These are phyloP conservation scores for Cyphomyrmex costatus DNA, from an alignment of 1,140 invertebrate genomes.

Conservation along the genomic window DNA sequence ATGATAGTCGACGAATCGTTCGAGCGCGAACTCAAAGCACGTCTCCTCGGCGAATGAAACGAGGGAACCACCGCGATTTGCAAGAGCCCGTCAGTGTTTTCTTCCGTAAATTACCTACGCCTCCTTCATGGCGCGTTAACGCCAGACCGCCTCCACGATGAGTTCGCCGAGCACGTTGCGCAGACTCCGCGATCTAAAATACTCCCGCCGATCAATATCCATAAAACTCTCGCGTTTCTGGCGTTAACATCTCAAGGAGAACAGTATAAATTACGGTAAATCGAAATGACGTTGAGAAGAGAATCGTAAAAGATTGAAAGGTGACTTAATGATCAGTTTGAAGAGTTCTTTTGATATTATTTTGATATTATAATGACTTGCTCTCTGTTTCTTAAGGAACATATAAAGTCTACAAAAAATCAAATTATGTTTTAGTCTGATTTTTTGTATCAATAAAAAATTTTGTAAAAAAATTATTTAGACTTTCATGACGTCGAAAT, in stretches of 20 bases:
- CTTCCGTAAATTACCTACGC: neutral
- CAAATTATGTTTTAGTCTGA: too few relatives aligned
- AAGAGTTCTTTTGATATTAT: too few relatives aligned
- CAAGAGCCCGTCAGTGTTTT: neutral
- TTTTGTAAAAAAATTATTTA: too few relatives aligned
- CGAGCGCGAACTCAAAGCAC: neutral
- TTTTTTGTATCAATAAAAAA: too few relatives aligned
- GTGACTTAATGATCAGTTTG: too few relatives aligned
- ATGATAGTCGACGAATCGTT: neutral
- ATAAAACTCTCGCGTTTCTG: slow-evolving; percentile 44
- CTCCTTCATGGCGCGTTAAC: neutral
- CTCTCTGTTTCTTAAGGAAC: too few relatives aligned
- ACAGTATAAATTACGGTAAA: too few relatives aligned
- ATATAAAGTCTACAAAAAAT: too few relatives aligned
- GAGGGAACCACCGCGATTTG: neutral
- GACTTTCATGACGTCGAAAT: too few relatives aligned
- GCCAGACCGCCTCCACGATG: neutral
- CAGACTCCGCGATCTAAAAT: slow-evolving; percentile 62
- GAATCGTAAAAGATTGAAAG: too few relatives aligned
- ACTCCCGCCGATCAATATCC: slow-evolving; percentile 47
- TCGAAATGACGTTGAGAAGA: too few relatives aligned
- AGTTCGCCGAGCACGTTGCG: slow-evolving; percentile 2
- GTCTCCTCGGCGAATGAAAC: neutral
- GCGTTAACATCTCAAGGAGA: neutral
- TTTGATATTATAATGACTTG: too few relatives aligned